Evolutionary conservation across 2,888 invertebrate genomes (phyloP).

Genomic region (Netelia inedita): DNA sequence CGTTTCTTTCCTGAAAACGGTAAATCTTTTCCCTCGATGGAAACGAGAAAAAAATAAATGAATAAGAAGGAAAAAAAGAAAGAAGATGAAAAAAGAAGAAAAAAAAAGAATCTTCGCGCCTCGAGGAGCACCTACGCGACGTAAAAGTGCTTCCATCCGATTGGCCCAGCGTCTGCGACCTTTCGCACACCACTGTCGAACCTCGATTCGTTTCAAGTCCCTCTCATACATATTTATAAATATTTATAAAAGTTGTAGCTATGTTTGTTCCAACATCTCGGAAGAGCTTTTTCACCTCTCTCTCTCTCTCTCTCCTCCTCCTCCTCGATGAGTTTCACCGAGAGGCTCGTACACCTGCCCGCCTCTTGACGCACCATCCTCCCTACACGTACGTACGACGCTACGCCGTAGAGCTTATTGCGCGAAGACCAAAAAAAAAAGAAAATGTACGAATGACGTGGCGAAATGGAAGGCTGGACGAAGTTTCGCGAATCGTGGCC

Average conservation of each 20-base stretch:
- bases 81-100: background rate
- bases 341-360: no score
- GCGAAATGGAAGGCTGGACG: background rate
- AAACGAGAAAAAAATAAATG: background rate
- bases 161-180: background rate
- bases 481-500: background rate
- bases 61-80: background rate
- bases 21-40: background rate
- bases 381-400: no score
- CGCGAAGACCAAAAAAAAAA: background rate
- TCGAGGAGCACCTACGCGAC: conserved; percentile 35
- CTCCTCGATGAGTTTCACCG: no score
- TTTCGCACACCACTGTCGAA: background rate
- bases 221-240: no score
- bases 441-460: background rate
- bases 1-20: conserved; percentile 34
- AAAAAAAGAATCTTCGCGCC: background rate
- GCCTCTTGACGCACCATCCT: no score
- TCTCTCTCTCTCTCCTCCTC: no score
- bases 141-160: conserved; percentile 61
- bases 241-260: no score
- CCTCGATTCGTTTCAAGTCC: background rate
- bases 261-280: no score
- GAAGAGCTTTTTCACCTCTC: no score
- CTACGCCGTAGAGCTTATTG: no score